Evolutionary conservation across 1,140 invertebrate genomes (phyloP).

Genomic region (Scaptomyza pallida): DNA sequence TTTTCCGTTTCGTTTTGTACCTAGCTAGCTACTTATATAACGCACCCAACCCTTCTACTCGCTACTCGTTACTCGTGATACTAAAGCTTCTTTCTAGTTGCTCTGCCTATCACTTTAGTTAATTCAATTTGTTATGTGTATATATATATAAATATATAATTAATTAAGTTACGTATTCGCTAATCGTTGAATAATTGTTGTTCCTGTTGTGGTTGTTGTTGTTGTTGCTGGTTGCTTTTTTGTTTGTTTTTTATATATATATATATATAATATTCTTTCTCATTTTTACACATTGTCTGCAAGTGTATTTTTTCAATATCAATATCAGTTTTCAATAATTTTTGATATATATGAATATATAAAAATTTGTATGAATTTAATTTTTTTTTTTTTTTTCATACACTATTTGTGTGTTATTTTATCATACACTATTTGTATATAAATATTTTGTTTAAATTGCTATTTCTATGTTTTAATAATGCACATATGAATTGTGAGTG

Average conservation of each 20-base stretch:
- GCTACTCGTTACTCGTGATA: background rate
- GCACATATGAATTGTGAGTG: constrained; percentile 35
- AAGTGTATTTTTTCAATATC: constrained; percentile 71
- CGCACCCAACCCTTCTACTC: background rate
- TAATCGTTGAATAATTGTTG: constrained; percentile 26
- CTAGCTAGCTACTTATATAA: constrained; percentile 17
- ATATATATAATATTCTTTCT: constrained; percentile 61
- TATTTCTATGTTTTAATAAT: constrained; percentile 40
- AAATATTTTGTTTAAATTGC: constrained; percentile 17
- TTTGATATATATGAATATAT: constrained; percentile 11
- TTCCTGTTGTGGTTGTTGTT: background rate
- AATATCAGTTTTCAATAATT: constrained; percentile 47
- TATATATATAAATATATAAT: background rate
- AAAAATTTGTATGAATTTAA: constrained; percentile 28
- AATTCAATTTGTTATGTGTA: constrained; percentile 11
- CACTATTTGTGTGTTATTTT: constrained; percentile 6
- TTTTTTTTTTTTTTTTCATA: constrained; percentile 37
- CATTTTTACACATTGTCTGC: constrained; percentile 84
- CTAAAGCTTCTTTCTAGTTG: background rate
- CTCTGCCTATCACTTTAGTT: constrained; percentile 14
- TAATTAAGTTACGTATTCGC: constrained; percentile 19
- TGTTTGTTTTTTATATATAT: constrained; percentile 18
- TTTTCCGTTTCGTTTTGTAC: constrained; percentile 3
- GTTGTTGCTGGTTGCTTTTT: constrained; percentile 15
- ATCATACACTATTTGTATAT: constrained; percentile 13